phyloP scores from a whole-genome alignment of 2,888 invertebrate genomes.

The Zhuqinia jingwanae region DNA sequence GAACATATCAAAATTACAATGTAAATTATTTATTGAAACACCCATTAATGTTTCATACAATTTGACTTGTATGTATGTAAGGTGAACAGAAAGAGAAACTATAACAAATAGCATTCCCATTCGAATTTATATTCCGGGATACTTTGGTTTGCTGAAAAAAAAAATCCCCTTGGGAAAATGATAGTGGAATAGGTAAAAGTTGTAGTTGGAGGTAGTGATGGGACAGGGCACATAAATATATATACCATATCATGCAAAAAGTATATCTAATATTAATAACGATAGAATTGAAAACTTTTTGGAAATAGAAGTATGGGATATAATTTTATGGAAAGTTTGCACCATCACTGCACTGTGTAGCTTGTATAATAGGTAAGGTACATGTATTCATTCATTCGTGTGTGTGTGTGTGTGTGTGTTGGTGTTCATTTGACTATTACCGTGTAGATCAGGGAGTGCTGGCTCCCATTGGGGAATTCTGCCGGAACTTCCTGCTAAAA shows the following conservation, averaged over 20 bases:
- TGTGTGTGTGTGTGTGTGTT: too few relatives aligned
- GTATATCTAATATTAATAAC: not conserved
- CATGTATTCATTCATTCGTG: too few relatives aligned
- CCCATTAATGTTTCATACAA: not conserved
- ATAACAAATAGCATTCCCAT: not conserved
- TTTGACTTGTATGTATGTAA: not conserved
- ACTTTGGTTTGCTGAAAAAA: conserved; percentile 24
- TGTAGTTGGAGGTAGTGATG: conserved; percentile 34
- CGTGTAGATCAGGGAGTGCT: conserved; percentile 79
- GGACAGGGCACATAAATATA: conserved; percentile 5
- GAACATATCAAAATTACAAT: conserved; percentile 15
- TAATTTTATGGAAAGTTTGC: not conserved
- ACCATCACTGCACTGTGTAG: not conserved
- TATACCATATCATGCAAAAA: conserved; percentile 28
- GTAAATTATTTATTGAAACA: not conserved
- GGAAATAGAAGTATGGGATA: not conserved
- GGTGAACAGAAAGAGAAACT: not conserved
- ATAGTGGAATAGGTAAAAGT: conserved; percentile 51
- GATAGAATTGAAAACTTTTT: conserved; percentile 5
- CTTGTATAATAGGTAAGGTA: conserved; percentile 66
- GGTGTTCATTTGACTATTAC: conserved; percentile 76
- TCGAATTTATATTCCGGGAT: conserved; percentile 27
- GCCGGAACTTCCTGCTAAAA: conserved; percentile 92
- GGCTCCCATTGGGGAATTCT: conserved; percentile 79
- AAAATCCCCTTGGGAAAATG: conserved; percentile 17